These are phyloP conservation scores for Grallaria varia DNA, from an alignment of 2,113 vertebrate species.

Conservation along the genomic window DNA sequence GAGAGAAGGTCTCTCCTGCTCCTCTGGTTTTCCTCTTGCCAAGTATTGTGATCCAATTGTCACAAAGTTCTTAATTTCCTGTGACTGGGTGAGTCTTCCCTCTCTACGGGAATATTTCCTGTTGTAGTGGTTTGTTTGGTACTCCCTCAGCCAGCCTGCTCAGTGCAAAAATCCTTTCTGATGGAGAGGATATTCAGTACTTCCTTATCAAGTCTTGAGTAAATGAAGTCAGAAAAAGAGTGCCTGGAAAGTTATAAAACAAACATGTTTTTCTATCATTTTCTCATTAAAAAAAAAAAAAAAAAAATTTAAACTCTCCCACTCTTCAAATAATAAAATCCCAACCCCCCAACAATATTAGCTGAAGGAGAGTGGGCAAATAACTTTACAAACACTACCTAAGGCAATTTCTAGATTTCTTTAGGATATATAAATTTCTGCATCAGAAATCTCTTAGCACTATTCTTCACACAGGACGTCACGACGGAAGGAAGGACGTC, in stretches of 20 bases:
- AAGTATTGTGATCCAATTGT: neutral
- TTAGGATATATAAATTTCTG: neutral
- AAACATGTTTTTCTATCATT: neutral
- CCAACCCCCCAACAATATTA: neutral
- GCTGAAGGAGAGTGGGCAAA: neutral
- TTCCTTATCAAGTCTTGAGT: neutral
- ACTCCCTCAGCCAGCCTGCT: neutral
- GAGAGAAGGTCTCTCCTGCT: neutral
- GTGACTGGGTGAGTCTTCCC: neutral
- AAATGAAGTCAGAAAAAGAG: neutral
- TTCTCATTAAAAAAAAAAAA: neutral
- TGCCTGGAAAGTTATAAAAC: constrained; percentile 17
- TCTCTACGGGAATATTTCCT: neutral
- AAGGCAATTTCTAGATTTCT: neutral
- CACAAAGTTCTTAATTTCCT: neutral
- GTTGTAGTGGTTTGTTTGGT: neutral
- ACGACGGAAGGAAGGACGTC: too few relatives aligned
- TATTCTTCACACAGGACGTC: neutral
- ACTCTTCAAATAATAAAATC: neutral
- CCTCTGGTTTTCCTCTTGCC: neutral
- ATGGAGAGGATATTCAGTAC: neutral
- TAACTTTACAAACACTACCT: neutral
- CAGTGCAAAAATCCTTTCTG: neutral
- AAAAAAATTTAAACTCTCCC: neutral
- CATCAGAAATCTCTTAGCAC: neutral